Evolutionary conservation across 53 echinoderm and acorn worm species (phyloP).

Genomic region (Actinopyga echinites): DNA sequence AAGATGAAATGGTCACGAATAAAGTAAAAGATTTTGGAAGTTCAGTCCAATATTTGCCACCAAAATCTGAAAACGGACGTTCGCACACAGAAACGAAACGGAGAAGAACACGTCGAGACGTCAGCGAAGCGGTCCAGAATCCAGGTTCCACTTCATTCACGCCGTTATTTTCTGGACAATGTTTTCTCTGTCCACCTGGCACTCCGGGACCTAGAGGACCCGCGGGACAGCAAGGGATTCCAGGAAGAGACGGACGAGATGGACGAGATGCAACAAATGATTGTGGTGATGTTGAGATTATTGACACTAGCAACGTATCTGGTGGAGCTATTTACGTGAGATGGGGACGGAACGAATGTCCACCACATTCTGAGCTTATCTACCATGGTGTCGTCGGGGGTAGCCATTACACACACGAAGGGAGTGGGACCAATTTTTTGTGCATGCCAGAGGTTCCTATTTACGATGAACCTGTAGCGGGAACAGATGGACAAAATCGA

Average conservation of each 20-base stretch:
- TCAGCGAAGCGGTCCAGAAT: background rate
- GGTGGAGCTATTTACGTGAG: conserved; percentile 9
- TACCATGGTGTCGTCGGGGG: conserved; percentile 40
- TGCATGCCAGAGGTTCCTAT: conserved; percentile 47
- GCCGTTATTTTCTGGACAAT: conserved; percentile 1
- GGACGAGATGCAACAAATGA: background rate
- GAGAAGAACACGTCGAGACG: too few relatives aligned
- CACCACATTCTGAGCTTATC: background rate
- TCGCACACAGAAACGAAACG: too few relatives aligned
- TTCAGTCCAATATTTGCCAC: too few relatives aligned
- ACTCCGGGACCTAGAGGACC: background rate
- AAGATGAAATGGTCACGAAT: too few relatives aligned
- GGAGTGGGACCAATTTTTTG: conserved; percentile 26
- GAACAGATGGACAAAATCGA: background rate
- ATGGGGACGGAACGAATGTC: too few relatives aligned
- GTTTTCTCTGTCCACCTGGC: too few relatives aligned
- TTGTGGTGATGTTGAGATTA: background rate
- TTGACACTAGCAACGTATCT: too few relatives aligned
- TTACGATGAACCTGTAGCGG: conserved; percentile 14
- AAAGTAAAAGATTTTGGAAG: too few relatives aligned
- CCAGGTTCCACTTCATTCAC: background rate
- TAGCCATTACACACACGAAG: too few relatives aligned
- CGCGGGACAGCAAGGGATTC: background rate
- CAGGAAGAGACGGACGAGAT: too few relatives aligned
- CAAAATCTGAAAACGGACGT: too few relatives aligned